Evolutionary conservation across 53 echinoderm and acorn worm species (phyloP).

Genomic region (Temnopleurus reevesii): DNA sequence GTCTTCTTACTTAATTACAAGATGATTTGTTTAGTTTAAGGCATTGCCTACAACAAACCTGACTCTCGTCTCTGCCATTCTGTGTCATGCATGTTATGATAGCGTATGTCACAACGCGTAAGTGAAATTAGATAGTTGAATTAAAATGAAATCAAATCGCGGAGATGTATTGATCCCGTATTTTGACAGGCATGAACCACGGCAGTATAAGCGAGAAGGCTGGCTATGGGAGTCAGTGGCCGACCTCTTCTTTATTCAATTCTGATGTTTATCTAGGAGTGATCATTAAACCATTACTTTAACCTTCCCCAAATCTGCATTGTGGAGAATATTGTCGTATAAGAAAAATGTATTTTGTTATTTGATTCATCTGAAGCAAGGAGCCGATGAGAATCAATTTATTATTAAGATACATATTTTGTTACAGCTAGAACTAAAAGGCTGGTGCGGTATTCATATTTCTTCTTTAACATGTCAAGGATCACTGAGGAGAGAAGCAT

Average conservation of each 20-base stretch:
- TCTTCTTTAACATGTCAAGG: too few relatives aligned
- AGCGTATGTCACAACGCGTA: neutral
- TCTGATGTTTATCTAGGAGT: neutral
- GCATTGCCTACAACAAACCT: neutral
- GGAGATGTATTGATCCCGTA: constrained; percentile 9
- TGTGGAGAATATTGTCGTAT: neutral
- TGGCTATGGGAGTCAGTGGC: neutral
- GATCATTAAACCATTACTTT: constrained; percentile 9
- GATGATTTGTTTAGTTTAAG: constrained; percentile 39
- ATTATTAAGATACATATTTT: too few relatives aligned
- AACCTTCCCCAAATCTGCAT: neutral
- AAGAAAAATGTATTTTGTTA: too few relatives aligned
- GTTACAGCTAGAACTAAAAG: too few relatives aligned
- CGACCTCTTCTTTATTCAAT: neutral
- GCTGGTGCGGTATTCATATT: too few relatives aligned
- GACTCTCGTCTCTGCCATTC: neutral
- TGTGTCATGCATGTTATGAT: too few relatives aligned
- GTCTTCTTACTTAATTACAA: constrained; percentile 6
- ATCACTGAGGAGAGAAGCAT: too few relatives aligned
- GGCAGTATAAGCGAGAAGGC: constrained; percentile 9
- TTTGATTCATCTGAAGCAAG: too few relatives aligned
- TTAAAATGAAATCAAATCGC: constrained; percentile 42
- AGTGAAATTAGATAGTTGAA: constrained; percentile 49
- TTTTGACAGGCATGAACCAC: constrained; percentile 29
- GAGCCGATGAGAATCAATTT: too few relatives aligned